Conservation (phyloP, 53 echinoderm and acorn worm genomes). For the Echinarachnius parma region DNA sequence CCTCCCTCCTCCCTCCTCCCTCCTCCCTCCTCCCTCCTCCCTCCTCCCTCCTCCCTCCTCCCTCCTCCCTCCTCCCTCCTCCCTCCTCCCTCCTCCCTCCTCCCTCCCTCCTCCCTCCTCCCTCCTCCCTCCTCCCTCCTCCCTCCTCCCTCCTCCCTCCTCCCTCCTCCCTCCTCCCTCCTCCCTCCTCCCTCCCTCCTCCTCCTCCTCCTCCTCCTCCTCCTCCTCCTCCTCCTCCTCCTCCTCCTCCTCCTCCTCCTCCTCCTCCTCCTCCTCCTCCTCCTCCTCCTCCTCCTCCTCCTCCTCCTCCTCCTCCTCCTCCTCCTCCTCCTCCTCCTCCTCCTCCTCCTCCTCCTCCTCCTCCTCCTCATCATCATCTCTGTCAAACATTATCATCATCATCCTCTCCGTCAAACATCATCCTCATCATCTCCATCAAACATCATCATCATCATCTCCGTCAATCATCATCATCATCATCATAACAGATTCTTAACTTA, state of each 20-base stretch:
- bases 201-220: neutral
- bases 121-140: neutral
- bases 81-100: neutral
- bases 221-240: neutral
- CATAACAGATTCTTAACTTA: conserved; percentile 63
- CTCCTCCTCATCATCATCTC: too few relatives aligned
- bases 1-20: neutral
- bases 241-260: neutral
- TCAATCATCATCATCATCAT: neutral
- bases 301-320: neutral
- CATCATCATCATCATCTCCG: too few relatives aligned
- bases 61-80: neutral
- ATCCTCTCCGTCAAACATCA: too few relatives aligned
- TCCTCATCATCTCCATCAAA: too few relatives aligned
- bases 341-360: neutral
- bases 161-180: neutral
- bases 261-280: neutral
- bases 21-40: neutral
- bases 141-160: neutral
- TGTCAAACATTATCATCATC: too few relatives aligned
- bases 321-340: neutral
- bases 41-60: neutral
- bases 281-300: neutral
- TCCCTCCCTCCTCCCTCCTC: neutral
- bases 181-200: neutral